Evolutionary conservation across 1,140 invertebrate species (phyloP).

Genomic region (Drosophila arizonae): DNA sequence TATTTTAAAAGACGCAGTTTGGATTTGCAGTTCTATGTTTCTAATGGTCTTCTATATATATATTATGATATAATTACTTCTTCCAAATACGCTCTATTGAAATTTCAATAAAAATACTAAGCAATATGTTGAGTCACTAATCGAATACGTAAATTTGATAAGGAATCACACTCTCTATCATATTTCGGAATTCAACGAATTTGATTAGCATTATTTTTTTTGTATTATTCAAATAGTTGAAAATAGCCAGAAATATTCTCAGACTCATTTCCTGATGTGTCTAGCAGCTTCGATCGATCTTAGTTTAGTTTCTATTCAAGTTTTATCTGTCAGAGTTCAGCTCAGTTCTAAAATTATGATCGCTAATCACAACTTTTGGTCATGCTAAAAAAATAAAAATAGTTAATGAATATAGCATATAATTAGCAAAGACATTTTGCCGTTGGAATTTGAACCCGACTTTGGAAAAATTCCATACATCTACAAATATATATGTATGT

Average conservation of each 20-base stretch:
- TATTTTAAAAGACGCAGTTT: too few relatives aligned
- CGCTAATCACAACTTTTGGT: conserved; percentile 28
- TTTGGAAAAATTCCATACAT: conserved; percentile 36
- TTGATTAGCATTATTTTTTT: neutral
- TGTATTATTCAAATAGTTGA: conserved; percentile 2
- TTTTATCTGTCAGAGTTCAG: conserved; percentile 23
- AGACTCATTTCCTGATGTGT: conserved; percentile 17
- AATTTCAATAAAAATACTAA: too few relatives aligned
- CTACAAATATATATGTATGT: neutral
- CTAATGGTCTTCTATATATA: neutral
- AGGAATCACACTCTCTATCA: neutral
- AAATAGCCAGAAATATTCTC: neutral
- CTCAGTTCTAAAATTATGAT: conserved; percentile 12
- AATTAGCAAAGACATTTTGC: conserved; percentile 32
- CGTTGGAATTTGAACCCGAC: conserved; percentile 1
- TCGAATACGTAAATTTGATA: neutral
- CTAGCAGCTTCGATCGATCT: neutral
- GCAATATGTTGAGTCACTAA: too few relatives aligned
- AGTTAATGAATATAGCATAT: conserved; percentile 37
- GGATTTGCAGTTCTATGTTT: neutral
- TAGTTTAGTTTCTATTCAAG: conserved; percentile 12
- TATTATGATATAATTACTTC: too few relatives aligned
- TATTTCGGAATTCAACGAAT: neutral
- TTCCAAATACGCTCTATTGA: too few relatives aligned
- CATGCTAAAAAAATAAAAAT: conserved; percentile 29